phyloP scores from a whole-genome alignment of 2,113 vertebrate genomes.

The Jacana jacana region DNA sequence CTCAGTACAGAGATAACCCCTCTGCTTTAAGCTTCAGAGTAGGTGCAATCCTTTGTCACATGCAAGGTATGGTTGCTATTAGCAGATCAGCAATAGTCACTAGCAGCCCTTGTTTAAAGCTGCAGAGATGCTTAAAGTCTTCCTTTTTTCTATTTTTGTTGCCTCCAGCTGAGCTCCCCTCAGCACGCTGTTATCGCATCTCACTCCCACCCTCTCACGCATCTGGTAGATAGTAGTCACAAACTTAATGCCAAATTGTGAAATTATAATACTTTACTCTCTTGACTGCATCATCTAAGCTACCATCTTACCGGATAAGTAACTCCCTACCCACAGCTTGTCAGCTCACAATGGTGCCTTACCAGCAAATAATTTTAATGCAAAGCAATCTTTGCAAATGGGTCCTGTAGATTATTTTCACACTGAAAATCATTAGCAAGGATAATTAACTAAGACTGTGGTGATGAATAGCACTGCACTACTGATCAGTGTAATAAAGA shows the following conservation, averaged over 20 bases:
- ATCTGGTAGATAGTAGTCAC: conserved; percentile 32
- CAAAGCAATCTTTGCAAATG: conserved; percentile 51
- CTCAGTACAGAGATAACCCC: background rate
- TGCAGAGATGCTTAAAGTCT: background rate
- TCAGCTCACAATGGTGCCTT: conserved; percentile 26
- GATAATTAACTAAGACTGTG: conserved; percentile 72
- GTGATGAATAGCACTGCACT: conserved; percentile 69
- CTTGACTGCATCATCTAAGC: conserved; percentile 2
- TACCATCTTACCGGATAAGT: background rate
- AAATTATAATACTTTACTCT: background rate
- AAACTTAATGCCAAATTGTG: background rate
- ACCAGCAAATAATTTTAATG: conserved; percentile 35
- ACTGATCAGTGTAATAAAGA: conserved; percentile 70
- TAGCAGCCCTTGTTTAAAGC: background rate
- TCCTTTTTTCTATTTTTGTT: background rate
- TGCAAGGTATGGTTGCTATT: background rate
- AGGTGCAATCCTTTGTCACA: background rate
- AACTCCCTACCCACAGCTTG: background rate
- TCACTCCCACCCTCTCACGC: background rate
- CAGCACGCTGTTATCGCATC: background rate
- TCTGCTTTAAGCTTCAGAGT: background rate
- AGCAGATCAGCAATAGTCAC: background rate
- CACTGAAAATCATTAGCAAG: conserved; percentile 68
- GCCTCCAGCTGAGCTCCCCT: background rate
- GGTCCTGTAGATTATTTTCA: conserved; percentile 56